Percentiles rank a stretch among this genome's conserved stretches.
Evolutionary conservation across 2,797 vertebrate species (phyloP).

Genomic region (Rallus crepitans): DNA sequence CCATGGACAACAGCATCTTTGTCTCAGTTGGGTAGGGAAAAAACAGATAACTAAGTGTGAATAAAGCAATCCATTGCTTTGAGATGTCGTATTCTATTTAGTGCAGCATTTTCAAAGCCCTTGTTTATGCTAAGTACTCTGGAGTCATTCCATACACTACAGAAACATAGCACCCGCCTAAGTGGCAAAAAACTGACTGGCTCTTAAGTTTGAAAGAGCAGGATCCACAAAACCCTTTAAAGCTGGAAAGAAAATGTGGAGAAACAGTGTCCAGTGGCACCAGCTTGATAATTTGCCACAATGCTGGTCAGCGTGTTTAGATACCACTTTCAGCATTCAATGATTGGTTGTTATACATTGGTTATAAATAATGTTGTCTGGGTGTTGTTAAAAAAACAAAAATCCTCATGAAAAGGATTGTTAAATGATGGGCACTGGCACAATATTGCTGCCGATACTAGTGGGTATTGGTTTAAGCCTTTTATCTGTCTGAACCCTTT

Average conservation of each 20-base stretch:
- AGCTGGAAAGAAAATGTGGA: not conserved
- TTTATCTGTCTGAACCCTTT: not conserved
- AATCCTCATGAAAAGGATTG: not conserved
- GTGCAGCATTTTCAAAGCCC: not conserved
- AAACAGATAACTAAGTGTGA: not conserved
- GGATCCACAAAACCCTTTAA: not conserved
- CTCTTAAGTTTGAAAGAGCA: not conserved
- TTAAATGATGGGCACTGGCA: not conserved
- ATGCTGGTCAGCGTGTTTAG: not conserved
- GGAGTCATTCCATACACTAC: not conserved
- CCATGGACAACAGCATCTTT: not conserved
- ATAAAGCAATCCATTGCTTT: not conserved
- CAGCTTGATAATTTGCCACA: not conserved
- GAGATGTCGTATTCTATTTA: not conserved
- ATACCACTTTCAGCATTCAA: not conserved
- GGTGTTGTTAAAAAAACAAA: not conserved
- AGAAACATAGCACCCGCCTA: not conserved
- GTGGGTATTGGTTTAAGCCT: not conserved
- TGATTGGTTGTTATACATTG: not conserved
- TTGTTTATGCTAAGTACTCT: not conserved
- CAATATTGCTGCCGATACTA: not conserved
- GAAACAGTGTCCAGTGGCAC: not conserved
- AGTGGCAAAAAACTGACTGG: not conserved
- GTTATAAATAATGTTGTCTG: not conserved
- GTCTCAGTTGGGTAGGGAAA: not conserved